A percentile compares a stretch with the other conserved stretches of the same genome.
These are phyloP conservation scores for Etheostoma nigrum DNA, from an alignment of 2,797 vertebrate genomes.

Conservation along the genomic window DNA sequence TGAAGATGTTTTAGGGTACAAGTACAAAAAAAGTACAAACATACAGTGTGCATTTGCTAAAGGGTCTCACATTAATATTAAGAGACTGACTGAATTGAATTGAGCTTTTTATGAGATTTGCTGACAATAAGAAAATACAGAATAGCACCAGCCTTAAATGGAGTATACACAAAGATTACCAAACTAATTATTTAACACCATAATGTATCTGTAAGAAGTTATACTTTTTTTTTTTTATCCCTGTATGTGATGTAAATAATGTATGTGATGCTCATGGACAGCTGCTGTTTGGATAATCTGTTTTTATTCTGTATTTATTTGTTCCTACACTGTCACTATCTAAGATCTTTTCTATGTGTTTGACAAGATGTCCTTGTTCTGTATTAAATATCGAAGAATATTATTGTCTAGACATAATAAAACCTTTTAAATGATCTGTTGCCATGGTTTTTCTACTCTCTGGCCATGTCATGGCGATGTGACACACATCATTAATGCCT, in stretches of 20 bases:
- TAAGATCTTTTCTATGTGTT: conserved; percentile 5
- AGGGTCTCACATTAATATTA: neutral
- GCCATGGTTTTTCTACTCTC: too few relatives aligned
- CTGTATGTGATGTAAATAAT: conserved; percentile 24
- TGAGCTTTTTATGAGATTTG: neutral
- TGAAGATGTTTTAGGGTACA: neutral
- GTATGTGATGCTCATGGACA: neutral
- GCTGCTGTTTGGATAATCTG: neutral
- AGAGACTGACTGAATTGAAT: too few relatives aligned
- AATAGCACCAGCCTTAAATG: too few relatives aligned
- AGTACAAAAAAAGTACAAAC: neutral
- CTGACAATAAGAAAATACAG: neutral
- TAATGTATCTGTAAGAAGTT: neutral
- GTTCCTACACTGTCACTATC: neutral
- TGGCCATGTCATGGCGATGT: neutral
- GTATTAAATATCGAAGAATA: neutral
- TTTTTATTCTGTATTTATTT: conserved; percentile 11
- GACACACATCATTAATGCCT: conserved; percentile 56
- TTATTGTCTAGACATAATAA: neutral
- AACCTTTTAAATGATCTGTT: neutral
- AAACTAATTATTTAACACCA: neutral
- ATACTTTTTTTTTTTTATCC: neutral
- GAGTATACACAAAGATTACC: neutral
- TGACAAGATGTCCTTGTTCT: neutral
- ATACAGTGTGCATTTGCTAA: too few relatives aligned